Percentiles rank a stretch among this genome's conserved stretches.
Conservation (phyloP, 2,113 vertebrate species). For the Petroica traversi region DNA sequence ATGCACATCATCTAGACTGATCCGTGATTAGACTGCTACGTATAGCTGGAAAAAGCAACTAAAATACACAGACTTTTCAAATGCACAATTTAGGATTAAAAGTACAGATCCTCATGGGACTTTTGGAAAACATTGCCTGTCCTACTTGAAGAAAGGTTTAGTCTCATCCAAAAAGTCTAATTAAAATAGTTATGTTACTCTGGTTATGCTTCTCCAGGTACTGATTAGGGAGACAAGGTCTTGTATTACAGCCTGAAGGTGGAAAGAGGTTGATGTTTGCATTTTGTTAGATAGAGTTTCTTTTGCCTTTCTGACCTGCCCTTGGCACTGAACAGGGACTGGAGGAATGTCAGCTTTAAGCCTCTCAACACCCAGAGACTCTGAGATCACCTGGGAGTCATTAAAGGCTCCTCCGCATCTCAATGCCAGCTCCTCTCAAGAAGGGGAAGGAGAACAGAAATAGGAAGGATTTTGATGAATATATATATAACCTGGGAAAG, state of each 20-base stretch:
- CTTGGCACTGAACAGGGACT: background rate
- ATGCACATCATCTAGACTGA: background rate
- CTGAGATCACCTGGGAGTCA: background rate
- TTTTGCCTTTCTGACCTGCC: background rate
- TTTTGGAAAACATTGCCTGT: background rate
- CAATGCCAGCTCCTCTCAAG: background rate
- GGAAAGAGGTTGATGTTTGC: background rate
- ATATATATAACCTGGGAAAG: background rate
- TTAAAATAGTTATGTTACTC: background rate
- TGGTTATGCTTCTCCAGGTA: background rate
- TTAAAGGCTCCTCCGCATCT: background rate
- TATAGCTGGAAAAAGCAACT: background rate
- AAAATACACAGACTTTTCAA: background rate
- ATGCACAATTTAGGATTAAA: background rate
- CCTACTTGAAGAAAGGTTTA: background rate
- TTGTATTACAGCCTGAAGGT: background rate
- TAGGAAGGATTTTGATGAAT: background rate
- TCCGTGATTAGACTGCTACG: background rate
- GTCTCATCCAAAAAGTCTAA: background rate
- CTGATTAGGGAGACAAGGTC: background rate
- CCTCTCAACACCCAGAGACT: background rate
- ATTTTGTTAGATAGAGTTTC: background rate
- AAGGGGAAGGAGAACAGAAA: background rate
- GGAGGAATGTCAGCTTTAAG: background rate
- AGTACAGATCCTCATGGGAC: background rate